These are phyloP conservation scores for Drosophila azteca DNA, from an alignment of 1,140 invertebrate genomes.

Conservation along the genomic window DNA sequence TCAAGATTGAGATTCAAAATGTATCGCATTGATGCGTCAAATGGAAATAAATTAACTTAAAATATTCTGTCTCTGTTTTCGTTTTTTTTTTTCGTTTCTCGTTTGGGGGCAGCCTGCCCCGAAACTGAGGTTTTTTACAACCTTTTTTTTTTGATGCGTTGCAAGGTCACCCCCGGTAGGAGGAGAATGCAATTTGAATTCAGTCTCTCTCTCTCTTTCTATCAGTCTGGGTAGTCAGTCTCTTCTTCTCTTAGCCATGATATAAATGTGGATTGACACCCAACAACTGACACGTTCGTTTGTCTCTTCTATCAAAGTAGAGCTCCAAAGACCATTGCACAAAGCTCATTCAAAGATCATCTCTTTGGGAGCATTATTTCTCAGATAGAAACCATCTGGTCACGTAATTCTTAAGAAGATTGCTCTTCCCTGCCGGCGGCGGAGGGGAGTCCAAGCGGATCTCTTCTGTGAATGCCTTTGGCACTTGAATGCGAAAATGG, in stretches of 20 bases:
- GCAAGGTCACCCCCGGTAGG: conserved; percentile 62
- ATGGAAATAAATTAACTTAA: conserved; percentile 79
- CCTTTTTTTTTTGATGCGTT: conserved; percentile 62
- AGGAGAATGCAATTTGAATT: conserved; percentile 31
- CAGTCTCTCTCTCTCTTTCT: background rate
- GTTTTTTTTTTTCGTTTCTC: conserved; percentile 22
- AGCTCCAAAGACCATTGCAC: conserved; percentile 18
- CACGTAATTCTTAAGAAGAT: conserved; percentile 47
- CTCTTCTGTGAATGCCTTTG: background rate
- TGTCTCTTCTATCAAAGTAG: conserved; percentile 8
- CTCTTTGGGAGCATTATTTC: conserved; percentile 8
- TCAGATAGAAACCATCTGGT: conserved; percentile 7
- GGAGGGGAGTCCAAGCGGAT: background rate
- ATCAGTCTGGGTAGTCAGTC: too few relatives aligned
- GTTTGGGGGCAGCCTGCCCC: conserved; percentile 56
- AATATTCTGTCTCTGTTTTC: conserved; percentile 75
- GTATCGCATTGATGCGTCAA: conserved; percentile 56
- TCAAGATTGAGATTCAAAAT: conserved; percentile 43
- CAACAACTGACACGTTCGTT: conserved; percentile 48
- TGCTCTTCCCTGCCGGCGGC: background rate
- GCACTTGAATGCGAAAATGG: conserved; percentile 14
- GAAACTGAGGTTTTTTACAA: conserved; percentile 59
- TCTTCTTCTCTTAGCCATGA: conserved; percentile 23
- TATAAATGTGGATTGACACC: conserved; percentile 11
- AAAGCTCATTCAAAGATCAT: conserved; percentile 43